Base-by-base conservation (phyloP, 1,140 invertebrate species). In the Heliconius hermathena region DNA sequence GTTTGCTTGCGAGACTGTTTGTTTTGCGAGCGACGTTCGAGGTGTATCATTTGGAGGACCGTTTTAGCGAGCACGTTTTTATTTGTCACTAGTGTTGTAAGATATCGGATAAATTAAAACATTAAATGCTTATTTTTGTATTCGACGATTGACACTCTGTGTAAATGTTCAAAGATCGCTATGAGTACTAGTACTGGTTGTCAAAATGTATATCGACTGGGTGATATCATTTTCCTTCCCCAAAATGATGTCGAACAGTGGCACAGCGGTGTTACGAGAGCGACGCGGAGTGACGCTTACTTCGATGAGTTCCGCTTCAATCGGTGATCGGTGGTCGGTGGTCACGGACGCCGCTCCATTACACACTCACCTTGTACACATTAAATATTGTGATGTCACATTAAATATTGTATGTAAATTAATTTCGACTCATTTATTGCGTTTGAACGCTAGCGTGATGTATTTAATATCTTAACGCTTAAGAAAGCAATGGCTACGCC, bases 111-210 rank as follows among this genome's bases (percentile, higher is more conserved):
- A 91, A 86, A 89, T 87, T 92, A 90, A 91, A 93, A 92, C 87
- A 90, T 86, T 90, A 89, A 93, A 93, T 91, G 92, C 93, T 93
- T 94, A 94, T 94, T 94, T 94, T 94, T 94, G 88, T 94, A 94
- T 94, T 93, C 87, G 89, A 93, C 82, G 86, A 92, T 90, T 89
- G 88, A 93, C 85, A 89, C 84, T 92, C 86, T 89, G 85, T 92
- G 88, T 88, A 90, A 91, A 92, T 90, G 92, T 88, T 89, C 76
- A 78, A 75, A 89, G 85, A 86, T 84, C 83, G 87, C 84, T 73
- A 74, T 74, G 80, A 71, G 71, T 73, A 60, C 33, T 81, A 84
- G 66, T 54, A 84, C 60, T 66, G 78, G 83, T 84, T 79, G 81
- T 86, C 83, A 78, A 86, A 79, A 82, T 80, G 79, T 85, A 82